Evolutionary conservation across 2,797 vertebrate genomes (phyloP).

Genomic region (Anabas testudineus): DNA sequence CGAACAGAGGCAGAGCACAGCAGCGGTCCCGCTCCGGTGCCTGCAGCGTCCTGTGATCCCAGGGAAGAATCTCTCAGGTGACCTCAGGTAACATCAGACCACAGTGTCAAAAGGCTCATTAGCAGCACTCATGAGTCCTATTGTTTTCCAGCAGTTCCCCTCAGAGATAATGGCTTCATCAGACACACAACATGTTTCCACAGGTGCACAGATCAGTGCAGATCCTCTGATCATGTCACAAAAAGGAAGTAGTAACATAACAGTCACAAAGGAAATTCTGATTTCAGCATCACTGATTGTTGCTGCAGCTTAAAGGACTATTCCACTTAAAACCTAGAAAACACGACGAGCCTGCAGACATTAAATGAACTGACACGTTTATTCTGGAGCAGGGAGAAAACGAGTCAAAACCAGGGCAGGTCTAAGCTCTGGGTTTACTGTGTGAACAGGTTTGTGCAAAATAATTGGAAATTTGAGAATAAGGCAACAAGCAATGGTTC

Average conservation of each 20-base stretch:
- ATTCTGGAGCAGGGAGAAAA: no score
- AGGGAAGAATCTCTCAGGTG: not conserved
- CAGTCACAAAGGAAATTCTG: not conserved
- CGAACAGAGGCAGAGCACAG: constrained; percentile 48
- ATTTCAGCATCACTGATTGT: no score
- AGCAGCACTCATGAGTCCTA: not conserved
- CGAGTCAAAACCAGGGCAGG: no score
- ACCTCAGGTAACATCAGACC: not conserved
- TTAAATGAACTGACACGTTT: no score
- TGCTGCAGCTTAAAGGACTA: no score
- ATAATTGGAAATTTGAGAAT: no score
- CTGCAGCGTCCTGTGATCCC: constrained; percentile 86
- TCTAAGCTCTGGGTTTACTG: no score
- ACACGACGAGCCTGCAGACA: no score
- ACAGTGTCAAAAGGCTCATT: constrained; percentile 5
- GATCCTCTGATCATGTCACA: not conserved
- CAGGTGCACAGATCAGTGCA: not conserved
- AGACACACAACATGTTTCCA: not conserved
- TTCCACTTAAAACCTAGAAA: no score
- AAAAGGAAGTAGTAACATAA: no score
- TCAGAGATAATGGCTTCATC: not conserved
- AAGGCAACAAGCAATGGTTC: no score
- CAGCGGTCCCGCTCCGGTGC: constrained; percentile 80
- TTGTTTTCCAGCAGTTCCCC: not conserved
- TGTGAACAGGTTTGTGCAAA: no score